phyloP scores from a whole-genome alignment of 2,888 invertebrate species.

The Drosophila neonasuta region DNA sequence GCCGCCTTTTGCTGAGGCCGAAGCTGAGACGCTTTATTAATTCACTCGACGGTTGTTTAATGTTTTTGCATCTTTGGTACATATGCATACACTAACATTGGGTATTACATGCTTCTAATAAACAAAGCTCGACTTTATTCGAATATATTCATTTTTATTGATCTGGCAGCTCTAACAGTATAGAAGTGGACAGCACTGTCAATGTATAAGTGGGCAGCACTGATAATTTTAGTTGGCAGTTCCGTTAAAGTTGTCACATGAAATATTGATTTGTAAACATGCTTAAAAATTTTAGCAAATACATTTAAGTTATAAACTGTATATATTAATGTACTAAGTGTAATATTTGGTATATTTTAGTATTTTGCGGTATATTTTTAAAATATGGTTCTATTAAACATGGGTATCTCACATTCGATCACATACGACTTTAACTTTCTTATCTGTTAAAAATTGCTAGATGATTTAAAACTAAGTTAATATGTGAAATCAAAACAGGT shows the following conservation, averaged over 20 bases:
- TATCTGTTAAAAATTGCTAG: too few relatives aligned
- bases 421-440: too few relatives aligned
- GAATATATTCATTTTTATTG: not conserved
- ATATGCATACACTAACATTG: conserved; percentile 29
- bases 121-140: not conserved
- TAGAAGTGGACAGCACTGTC: not conserved
- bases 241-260: not conserved
- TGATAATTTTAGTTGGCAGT: not conserved
- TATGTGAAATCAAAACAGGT: too few relatives aligned
- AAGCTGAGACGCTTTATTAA: conserved; percentile 67
- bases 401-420: too few relatives aligned
- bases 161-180: not conserved
- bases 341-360: too few relatives aligned
- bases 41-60: conserved; percentile 74
- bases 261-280: too few relatives aligned
- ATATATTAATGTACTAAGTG: too few relatives aligned
- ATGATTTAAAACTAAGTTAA: too few relatives aligned
- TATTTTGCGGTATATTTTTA: too few relatives aligned
- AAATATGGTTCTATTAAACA: too few relatives aligned
- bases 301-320: too few relatives aligned
- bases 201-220: not conserved
- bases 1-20: conserved; percentile 55
- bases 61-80: conserved; percentile 53
- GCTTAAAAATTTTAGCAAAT: too few relatives aligned
- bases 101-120: not conserved